phyloP scores from a whole-genome alignment of 2,888 invertebrate species.

The Mystacides longicornis region DNA sequence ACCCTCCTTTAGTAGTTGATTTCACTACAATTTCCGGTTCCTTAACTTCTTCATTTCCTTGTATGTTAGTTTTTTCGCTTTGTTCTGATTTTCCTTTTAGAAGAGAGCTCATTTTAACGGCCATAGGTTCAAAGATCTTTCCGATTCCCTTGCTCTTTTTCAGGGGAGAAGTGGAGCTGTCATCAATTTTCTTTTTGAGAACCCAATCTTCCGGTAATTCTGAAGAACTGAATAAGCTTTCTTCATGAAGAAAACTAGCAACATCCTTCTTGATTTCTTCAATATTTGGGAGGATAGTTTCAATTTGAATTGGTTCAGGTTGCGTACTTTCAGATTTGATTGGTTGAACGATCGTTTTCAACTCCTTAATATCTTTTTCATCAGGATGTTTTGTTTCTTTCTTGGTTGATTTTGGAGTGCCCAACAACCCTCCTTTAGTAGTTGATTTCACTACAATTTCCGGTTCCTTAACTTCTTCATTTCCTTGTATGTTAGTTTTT shows the following conservation, averaged over 20 bases:
- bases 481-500: background rate
- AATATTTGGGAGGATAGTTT: no score
- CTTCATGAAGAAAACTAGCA: background rate
- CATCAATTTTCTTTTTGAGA: background rate
- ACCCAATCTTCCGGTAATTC: background rate
- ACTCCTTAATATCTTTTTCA: no score
- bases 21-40: background rate
- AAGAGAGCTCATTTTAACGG: no score
- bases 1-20: no score
- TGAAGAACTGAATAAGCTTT: background rate
- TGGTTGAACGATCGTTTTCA: no score
- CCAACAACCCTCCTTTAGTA: no score
- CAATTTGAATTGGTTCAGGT: no score
- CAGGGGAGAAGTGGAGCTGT: background rate
- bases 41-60: background rate
- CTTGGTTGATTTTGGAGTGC: no score
- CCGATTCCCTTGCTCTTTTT: background rate
- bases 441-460: background rate
- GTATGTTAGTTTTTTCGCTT: background rate
- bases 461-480: background rate
- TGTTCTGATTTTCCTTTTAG: background rate
- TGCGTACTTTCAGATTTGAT: no score
- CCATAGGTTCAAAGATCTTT: background rate
- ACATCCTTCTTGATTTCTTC: background rate
- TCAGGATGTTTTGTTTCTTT: no score